A percentile compares a stretch with the other conserved stretches of the same genome.
These are phyloP conservation scores for Ectemnius continuus DNA, from an alignment of 2,888 invertebrate species.

Conservation along the genomic window DNA sequence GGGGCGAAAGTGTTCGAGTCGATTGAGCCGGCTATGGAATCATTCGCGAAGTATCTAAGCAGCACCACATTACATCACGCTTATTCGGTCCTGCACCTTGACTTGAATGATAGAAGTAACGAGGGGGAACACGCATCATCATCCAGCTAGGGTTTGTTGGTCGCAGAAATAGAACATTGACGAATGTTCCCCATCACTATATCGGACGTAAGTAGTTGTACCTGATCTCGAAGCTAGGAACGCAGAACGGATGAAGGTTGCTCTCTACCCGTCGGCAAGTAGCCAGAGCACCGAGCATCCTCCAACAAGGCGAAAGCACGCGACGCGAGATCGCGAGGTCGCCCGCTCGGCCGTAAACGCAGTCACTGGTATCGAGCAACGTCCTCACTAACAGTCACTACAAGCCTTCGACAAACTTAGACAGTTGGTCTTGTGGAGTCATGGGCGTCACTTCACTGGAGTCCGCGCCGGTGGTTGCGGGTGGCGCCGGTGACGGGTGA, in stretches of 20 bases:
- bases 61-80: constrained; percentile 45
- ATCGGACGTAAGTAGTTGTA: constrained; percentile 54
- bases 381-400: constrained; percentile 82
- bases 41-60: constrained; percentile 42
- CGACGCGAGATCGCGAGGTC: constrained; percentile 37
- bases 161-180: constrained; percentile 15
- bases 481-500: constrained; percentile 76
- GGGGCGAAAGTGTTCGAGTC: constrained; percentile 38
- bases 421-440: constrained; percentile 96
- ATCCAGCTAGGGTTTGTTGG: constrained; percentile 51
- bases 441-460: constrained; percentile 86
- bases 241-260: constrained; percentile 57
- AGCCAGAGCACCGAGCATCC: constrained; percentile 43
- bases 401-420: constrained; percentile 97
- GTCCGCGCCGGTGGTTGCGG: constrained; percentile 79
- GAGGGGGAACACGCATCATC: constrained; percentile 49
- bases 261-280: constrained; percentile 40
- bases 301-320: constrained; percentile 29
- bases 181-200: constrained; percentile 29
- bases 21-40: constrained; percentile 46
- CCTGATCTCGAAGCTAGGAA: constrained; percentile 56
- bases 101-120: constrained; percentile 39
- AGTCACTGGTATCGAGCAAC: constrained; percentile 55
- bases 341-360: constrained; percentile 43
- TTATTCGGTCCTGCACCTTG: constrained; percentile 50